Base-by-base conservation (phyloP, 1,140 invertebrate genomes). In the Contarinia nasturtii region DNA sequence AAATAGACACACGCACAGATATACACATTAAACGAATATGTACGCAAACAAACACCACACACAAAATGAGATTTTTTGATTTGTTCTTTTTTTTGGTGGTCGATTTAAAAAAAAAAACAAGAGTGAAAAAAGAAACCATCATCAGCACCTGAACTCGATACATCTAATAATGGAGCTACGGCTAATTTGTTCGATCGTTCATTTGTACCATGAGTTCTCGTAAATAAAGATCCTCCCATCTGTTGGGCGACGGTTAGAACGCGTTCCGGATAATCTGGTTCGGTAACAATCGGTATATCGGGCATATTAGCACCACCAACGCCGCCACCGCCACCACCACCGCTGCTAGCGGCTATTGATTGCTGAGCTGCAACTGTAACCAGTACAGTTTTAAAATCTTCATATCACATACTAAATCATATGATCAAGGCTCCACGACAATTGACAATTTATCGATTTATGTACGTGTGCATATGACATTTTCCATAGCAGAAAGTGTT, bases 231-330 rank as follows among this genome's bases (percentile, higher is more conserved):
- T 15, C 19, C 37, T 15, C 33, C 18, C 36, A 21, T 33, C 15
- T n/a, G 15, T 7, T 21, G 41, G 15, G 18, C 22, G 0, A 55
- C 51, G 3, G 52, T 52, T 12, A 55, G 54, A 11, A 14, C 33
- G 37, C 53, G 41, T 44, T 53, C 54, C 3, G 52, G 52, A 48
- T 41, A 54, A n/a, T 52, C 52, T 36, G 52, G 51, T 40, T 52
- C 54, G 48, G 53, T 53, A 1, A 55, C 36, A 19, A 52, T 53
- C 15, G 51, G 49, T 44, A 55, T 55, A 44, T 55, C 54, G 7
- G 44, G 51, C 64, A 59, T 51, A 64, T 49, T 50, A 7, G 65
- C 54, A 68, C 67, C 52, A 66, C 64, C 54, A 60, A 63, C 55
- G 67, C 65, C 46, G 51, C 50, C 48, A 33, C 53, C 67, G 63